Evolutionary conservation across 2,888 invertebrate species (phyloP).

Genomic region (Xestia sexstrigata): DNA sequence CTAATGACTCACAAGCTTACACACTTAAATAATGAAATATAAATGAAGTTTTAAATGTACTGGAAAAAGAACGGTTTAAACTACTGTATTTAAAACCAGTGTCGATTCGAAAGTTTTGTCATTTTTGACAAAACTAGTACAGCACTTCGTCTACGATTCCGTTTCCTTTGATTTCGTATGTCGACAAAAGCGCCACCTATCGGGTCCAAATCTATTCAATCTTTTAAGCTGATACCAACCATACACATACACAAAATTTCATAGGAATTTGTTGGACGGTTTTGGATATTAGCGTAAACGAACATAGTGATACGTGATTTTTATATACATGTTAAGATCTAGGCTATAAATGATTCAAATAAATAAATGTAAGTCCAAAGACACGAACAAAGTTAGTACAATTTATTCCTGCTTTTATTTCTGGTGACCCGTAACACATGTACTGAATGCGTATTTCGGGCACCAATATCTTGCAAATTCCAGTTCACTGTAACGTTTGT

Average conservation of each 20-base stretch:
- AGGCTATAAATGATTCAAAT: background rate
- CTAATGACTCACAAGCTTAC: slow-evolving; percentile 11
- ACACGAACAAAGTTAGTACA: background rate
- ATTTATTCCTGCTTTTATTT: background rate
- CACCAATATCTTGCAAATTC: too few species aligned
- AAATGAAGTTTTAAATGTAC: background rate
- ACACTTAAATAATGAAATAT: background rate
- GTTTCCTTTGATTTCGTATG: background rate
- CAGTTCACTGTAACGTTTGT: too few species aligned
- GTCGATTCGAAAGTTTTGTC: background rate
- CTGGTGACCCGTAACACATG: too few species aligned
- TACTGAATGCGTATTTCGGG: too few species aligned
- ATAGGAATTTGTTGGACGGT: background rate
- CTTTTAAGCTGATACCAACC: background rate
- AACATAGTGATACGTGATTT: too few species aligned
- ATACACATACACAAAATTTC: background rate
- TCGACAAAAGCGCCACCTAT: background rate
- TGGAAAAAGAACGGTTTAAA: background rate
- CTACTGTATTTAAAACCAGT: background rate
- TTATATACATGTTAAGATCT: too few species aligned
- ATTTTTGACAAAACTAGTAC: background rate
- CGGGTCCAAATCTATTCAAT: background rate
- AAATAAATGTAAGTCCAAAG: background rate
- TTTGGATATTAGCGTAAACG: too few species aligned
- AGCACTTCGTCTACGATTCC: background rate